These are phyloP conservation scores for fruit fly (Drosophila melanogaster) DNA, from an alignment of 1,140 invertebrate genomes.

Conservation along the genomic window Release_6_plus_ISO1_MT NT_033777.3:19293501-19294000, in stretches of 20 bases:
- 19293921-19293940: slow-evolving; percentile 82
- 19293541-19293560: too few species aligned
- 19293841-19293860: slow-evolving; percentile 28
- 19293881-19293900: slow-evolving; percentile 76
- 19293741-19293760: neutral
- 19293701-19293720: too few species aligned
- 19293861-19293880: slow-evolving; percentile 63
- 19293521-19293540: too few species aligned
- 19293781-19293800: neutral
- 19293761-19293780: neutral
- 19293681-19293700: too few species aligned
- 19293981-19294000: slow-evolving; percentile 79
- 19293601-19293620: too few species aligned
- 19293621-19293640: too few species aligned
- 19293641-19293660: too few species aligned
- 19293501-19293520: neutral
- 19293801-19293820: slow-evolving; percentile 5
- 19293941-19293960: slow-evolving; percentile 76
- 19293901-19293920: slow-evolving; percentile 83
- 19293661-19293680: too few species aligned
- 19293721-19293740: too few species aligned
- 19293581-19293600: too few species aligned
- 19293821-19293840: slow-evolving; percentile 1
- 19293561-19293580: too few species aligned
- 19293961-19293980: slow-evolving; percentile 73